Conservation (phyloP, 2,113 vertebrate genomes). For the Oncorhynchus nerka region DNA sequence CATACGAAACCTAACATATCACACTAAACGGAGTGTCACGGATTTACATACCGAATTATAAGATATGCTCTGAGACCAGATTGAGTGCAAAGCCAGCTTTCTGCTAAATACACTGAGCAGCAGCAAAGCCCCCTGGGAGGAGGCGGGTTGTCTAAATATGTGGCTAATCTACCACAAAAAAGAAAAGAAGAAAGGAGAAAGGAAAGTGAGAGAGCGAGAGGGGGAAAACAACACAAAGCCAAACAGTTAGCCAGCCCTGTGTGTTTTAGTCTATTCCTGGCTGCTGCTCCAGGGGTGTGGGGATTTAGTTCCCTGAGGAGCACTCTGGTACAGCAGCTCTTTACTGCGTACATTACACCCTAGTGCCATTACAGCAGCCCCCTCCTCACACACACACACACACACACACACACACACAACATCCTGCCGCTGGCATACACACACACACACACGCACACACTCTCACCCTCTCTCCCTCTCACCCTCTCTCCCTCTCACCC, state of each 20-base stretch:
- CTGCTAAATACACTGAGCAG: slow-evolving; percentile 55
- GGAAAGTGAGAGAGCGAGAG: not conserved
- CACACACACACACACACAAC: too few species aligned
- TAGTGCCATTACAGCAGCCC: slow-evolving; percentile 37
- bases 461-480: not conserved
- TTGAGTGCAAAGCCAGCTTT: slow-evolving; percentile 45
- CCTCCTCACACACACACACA: not conserved
- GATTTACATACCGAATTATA: too few species aligned
- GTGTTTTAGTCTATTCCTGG: slow-evolving; percentile 49
- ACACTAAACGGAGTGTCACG: too few species aligned
- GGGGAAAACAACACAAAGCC: slow-evolving; percentile 29
- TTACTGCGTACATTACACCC: slow-evolving; percentile 55
- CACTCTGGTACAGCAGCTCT: slow-evolving; percentile 49
- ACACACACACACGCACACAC: not conserved
- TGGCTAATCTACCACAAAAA: slow-evolving; percentile 57
- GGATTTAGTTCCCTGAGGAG: slow-evolving; percentile 58
- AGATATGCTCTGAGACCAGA: not conserved
- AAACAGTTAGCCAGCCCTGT: slow-evolving; percentile 38
- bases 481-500: too few species aligned
- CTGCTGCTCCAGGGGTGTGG: slow-evolving; percentile 24
- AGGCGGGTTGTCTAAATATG: slow-evolving; percentile 65
- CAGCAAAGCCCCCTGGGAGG: slow-evolving; percentile 49
- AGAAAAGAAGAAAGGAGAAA: slow-evolving; percentile 31
- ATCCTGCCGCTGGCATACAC: too few species aligned
- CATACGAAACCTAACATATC: too few species aligned